These are phyloP conservation scores for Microctenopoma steveboyesi DNA, from an alignment of 2,797 vertebrate species.

Conservation along the genomic window DNA sequence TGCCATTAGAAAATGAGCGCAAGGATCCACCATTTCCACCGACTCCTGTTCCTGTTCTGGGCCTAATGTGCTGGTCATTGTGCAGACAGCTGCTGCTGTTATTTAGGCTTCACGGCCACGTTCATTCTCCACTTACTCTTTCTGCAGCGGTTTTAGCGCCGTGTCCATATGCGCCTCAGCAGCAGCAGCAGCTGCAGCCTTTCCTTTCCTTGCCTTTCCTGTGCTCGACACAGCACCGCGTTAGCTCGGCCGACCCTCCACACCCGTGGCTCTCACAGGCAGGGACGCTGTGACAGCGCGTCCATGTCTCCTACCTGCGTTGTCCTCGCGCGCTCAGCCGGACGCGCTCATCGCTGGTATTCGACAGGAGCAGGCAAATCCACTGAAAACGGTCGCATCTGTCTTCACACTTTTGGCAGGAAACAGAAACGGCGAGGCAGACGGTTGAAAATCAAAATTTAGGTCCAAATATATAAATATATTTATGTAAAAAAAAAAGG, in stretches of 20 bases:
- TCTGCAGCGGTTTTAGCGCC: slow-evolving; percentile 70
- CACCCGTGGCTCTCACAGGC: neutral
- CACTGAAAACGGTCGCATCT: slow-evolving; percentile 69
- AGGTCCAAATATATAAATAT: slow-evolving; percentile 54
- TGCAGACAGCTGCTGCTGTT: neutral
- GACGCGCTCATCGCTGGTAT: slow-evolving; percentile 72
- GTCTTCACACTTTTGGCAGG: slow-evolving; percentile 56
- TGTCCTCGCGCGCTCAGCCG: slow-evolving; percentile 72
- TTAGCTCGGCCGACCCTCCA: slow-evolving; percentile 21
- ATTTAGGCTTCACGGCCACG: slow-evolving; percentile 7
- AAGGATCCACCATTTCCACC: slow-evolving; percentile 6
- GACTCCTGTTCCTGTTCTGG: neutral
- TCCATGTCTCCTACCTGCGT: slow-evolving; percentile 75
- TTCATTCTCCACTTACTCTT: slow-evolving; percentile 59
- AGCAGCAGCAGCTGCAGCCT: slow-evolving; percentile 48
- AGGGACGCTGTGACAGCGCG: slow-evolving; percentile 35
- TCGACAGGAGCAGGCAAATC: slow-evolving; percentile 76
- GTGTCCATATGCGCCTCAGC: slow-evolving; percentile 59
- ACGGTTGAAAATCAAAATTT: slow-evolving; percentile 32
- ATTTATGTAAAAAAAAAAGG: slow-evolving; percentile 5
- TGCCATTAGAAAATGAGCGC: neutral
- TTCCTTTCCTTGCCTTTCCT: neutral
- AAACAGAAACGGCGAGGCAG: slow-evolving; percentile 52
- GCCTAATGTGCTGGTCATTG: slow-evolving; percentile 1
- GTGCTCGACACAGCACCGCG: slow-evolving; percentile 25